Evolutionary conservation across 2,113 vertebrate species (phyloP), one percentile per base, ranked within the genome.

Genomic region (Aptenodytes patagonicus): DNA sequence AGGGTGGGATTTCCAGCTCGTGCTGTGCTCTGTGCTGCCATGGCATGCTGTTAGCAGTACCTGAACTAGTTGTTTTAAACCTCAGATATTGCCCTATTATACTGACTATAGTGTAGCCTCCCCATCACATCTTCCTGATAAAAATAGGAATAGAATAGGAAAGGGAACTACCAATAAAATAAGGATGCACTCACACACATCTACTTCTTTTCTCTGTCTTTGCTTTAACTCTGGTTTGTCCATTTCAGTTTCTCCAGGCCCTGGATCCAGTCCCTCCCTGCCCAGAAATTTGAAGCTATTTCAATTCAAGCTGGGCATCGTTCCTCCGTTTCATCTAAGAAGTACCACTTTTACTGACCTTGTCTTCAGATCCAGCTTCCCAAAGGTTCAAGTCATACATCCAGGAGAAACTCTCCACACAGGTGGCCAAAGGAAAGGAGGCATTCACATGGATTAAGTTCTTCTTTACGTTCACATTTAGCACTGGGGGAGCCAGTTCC

Each of bases 401-500:
- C 93, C 95, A 97, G 1, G 38, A 11, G 20, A 91, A 87, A 31
- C 19, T 86, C 88, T 96, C 55, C 90, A 94, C 72, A 2, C 97
- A 98, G 65, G 40, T 11, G 42, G 97, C 83, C 92, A 97, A 29
- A 25, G 93, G 87, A 82, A 98, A 97, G 79, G 79, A 77, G 60
- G 87, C 86, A 6, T 58, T 96, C 15, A 96, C 95, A 0, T 17
- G 69, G 46, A 97, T 49, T 29, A 7, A 29, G 16, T 60, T 55
- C 20, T 90, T 38, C 25, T 6, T 20, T 29, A 85, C 20, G 0
- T 49, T 25, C 76, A 97, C 51, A 0, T 18, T 54, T 9, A 98
- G 90, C 51, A 47, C 31, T 0, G 97, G 97, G 7, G 97, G 96
- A 75, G 95, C 97, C 72, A 97, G 66, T 28, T 97, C 84, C 95